phyloP scores from a whole-genome alignment of 2,888 invertebrate species.

The Agrypnus murinus region DNA sequence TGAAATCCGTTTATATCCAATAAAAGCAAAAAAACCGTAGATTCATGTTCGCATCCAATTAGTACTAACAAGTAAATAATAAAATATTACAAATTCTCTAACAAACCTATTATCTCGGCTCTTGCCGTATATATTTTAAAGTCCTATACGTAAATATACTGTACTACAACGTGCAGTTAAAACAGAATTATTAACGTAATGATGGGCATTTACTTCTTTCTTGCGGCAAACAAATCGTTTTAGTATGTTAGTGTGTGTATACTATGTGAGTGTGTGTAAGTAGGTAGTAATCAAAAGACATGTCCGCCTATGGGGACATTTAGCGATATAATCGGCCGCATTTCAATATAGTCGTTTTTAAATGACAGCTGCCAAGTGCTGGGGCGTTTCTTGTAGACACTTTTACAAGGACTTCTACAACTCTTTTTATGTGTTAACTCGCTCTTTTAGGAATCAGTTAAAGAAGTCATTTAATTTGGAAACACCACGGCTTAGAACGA shows the following conservation, averaged over 20 bases:
- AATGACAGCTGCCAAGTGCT: conserved; percentile 55
- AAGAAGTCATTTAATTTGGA: conserved; percentile 45
- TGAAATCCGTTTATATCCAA: neutral
- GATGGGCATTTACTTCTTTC: conserved; percentile 62
- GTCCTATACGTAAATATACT: neutral
- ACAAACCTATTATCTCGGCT: no score
- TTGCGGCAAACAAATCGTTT: conserved; percentile 63
- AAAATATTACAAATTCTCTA: conserved; percentile 28
- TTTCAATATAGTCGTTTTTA: conserved; percentile 55
- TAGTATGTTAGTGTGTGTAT: conserved; percentile 42
- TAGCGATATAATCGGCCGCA: conserved; percentile 61
- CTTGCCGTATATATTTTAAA: no score
- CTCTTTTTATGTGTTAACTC: conserved; percentile 42
- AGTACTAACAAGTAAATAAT: conserved; percentile 30
- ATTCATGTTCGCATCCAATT: conserved; percentile 26
- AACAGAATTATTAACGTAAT: conserved; percentile 59
- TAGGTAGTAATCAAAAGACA: conserved; percentile 58
- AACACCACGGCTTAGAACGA: conserved; percentile 47
- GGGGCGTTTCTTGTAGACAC: conserved; percentile 53
- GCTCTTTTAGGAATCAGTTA: conserved; percentile 39
- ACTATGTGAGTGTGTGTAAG: conserved; percentile 51
- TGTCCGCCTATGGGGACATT: conserved; percentile 63
- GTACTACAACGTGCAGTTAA: conserved; percentile 17
- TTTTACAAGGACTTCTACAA: conserved; percentile 46
- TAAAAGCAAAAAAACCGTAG: conserved; percentile 19